Conservation (phyloP, 2,888 invertebrate species). For the Troides helena region DNA sequence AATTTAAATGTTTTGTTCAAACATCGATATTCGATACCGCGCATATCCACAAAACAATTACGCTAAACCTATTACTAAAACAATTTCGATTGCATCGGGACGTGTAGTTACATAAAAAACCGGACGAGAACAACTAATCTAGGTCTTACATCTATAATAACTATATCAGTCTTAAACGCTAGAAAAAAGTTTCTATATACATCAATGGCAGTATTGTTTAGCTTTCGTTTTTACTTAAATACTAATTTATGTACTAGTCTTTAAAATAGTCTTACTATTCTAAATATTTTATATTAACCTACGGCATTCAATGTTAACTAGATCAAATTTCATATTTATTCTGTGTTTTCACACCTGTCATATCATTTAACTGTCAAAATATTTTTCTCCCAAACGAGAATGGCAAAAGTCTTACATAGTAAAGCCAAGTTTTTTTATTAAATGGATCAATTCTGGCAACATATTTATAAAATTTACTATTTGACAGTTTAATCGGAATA, state of each 20-base stretch:
- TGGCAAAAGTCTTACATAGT: too few species aligned
- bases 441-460: background rate
- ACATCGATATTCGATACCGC: constrained; percentile 19
- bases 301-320: too few species aligned
- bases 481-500: background rate
- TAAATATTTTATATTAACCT: too few species aligned
- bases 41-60: constrained; percentile 15
- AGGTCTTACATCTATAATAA: constrained; percentile 41
- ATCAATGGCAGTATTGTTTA: constrained; percentile 71
- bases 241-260: constrained; percentile 3
- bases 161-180: constrained; percentile 59
- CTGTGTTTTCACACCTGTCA: background rate
- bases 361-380: constrained; percentile 1
- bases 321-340: too few species aligned
- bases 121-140: constrained; percentile 52
- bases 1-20: too few species aligned
- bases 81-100: constrained; percentile 65
- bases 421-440: background rate
- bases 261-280: too few species aligned
- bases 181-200: constrained; percentile 53
- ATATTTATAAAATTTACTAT: background rate
- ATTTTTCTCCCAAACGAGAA: too few species aligned
- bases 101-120: constrained; percentile 56
- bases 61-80: constrained; percentile 33
- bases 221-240: constrained; percentile 51